Base-by-base conservation (phyloP, 2,888 invertebrate species). In the Pristionchus maxplancki region DNA sequence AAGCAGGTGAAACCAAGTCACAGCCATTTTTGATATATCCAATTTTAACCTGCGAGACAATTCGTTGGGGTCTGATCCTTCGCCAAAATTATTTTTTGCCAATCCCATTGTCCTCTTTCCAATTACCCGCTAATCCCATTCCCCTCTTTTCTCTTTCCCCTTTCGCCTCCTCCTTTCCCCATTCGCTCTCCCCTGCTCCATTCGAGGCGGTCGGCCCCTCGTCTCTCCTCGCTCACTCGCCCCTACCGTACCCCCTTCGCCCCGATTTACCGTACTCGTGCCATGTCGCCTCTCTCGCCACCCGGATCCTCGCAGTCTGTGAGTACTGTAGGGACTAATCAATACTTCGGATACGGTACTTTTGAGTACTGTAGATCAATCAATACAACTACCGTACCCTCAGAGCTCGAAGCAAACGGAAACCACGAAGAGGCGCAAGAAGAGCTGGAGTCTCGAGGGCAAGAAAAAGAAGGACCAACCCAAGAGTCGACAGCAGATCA, bases 391-490 rank as follows among this genome's bases (percentile, higher is more conserved):
- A 71, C 71, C 71, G 71, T 71, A 71, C 34, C 20, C 71, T 44
- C 78, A 78, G 78, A 78, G 78, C 78, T n/a, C 78, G 44, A 78
- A 78, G 6, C 78, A 48, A 11, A n/a, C 37, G 1, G 44, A 44
- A 44, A 44, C 44, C 15, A n/a, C 28, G 44, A 78, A 78, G 78
- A 44, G 37, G 28, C 24, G 28, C n/a, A 78, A 78, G 78, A 78
- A 78, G 34, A 78, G 78, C 44, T 78, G 78, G 78, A 78, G 78
- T 78, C 78, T 78, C 78, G 78, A 78, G 44, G 78, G 78, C 78
- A 78, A 78, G 78, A 78, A 78, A 20, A 78, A 78, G 78, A 78
- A 78, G 44, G 44, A 20, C 78, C 44, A 40, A 11, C 24, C 40
- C n/a, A 78, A 78, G 78, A 44, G 78, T 28, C 44, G 78, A 40